Base-by-base conservation (phyloP, 2,797 vertebrate genomes). In the Adelosebastes latens region DNA sequence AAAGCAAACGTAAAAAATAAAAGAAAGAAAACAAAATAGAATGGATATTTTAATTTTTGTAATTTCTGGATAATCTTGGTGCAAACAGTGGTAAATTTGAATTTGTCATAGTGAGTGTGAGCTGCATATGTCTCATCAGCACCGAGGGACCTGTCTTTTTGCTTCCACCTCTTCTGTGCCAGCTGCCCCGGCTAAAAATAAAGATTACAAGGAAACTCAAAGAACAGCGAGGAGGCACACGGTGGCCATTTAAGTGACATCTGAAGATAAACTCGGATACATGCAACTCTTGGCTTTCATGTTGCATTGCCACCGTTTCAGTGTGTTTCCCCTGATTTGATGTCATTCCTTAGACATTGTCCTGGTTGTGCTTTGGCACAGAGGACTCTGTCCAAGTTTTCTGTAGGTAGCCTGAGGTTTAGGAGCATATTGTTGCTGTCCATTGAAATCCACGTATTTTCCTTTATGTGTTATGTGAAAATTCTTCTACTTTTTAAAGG, bases 121-220 rank as follows among this genome's bases (percentile, higher is more conserved):
- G 10, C 10, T 31, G 2, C 42, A 18, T 46, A 20, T 83, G 75
- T 79, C 39, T 42, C 62, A 77, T 87, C 73, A 68, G 24, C 8
- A 24, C 31, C 46, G 36, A 88, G 73, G 31, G 79, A 79, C 32
- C 67, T 39, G 52, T 84, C 77, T 77, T 34, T 68, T 84, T 77
- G 88, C 65, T 83, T 73, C 77, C 76, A 71, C 10, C 76, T 76
- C 74, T 18, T 12, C 53, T 74, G 29, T 80, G 36, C 77, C 93
- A 94, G 90, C 88, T 93, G 93, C 80, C 59, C 25, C 1, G 2
- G 70, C 91, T 94, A 93, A 93, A 95, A 93, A 94, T 94, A 95
- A 88, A 84, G 79, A 79, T 73, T 62, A 76, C 81, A 87, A 82
- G 80, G 63, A 83, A 91, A 92, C 62, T 84, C 60, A 76, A 72